Conservation (phyloP, 2,113 vertebrate genomes). For the Danionella cerebrum region DNA sequence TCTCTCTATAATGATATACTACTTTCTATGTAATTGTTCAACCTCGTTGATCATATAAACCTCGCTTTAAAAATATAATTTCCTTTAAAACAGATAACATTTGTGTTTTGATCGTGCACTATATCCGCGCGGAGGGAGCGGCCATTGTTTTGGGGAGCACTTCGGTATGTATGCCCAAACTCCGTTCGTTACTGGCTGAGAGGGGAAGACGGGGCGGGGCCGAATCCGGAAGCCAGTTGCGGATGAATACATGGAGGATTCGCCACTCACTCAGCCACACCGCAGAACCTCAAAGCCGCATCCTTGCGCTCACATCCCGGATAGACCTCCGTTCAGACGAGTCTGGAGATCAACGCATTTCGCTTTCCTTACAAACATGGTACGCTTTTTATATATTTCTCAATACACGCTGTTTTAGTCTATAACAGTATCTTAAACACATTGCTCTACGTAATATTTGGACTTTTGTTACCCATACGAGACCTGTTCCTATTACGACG, state of each 20-base stretch:
- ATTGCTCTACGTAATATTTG: too few species aligned
- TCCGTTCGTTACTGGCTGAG: background rate
- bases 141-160: too few species aligned
- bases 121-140: too few species aligned
- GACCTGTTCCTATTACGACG: too few species aligned
- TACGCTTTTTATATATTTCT: slow-evolving; percentile 55
- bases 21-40: too few species aligned
- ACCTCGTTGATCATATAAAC: too few species aligned
- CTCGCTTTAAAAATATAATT: too few species aligned
- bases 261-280: slow-evolving; percentile 48
- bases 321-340: slow-evolving; percentile 50
- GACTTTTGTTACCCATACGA: too few species aligned
- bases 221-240: slow-evolving; percentile 45
- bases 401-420: background rate
- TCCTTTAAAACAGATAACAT: too few species aligned
- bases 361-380: slow-evolving; percentile 60
- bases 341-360: slow-evolving; percentile 47
- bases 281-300: slow-evolving; percentile 54
- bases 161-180: background rate
- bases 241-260: slow-evolving; percentile 64
- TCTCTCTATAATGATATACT: too few species aligned
- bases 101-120: too few species aligned
- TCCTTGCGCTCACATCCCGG: slow-evolving; percentile 59
- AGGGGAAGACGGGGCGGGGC: background rate
- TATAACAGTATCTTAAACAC: background rate